Evolutionary conservation across 2,888 invertebrate species (phyloP).

Genomic region (Eupithecia insigniata): DNA sequence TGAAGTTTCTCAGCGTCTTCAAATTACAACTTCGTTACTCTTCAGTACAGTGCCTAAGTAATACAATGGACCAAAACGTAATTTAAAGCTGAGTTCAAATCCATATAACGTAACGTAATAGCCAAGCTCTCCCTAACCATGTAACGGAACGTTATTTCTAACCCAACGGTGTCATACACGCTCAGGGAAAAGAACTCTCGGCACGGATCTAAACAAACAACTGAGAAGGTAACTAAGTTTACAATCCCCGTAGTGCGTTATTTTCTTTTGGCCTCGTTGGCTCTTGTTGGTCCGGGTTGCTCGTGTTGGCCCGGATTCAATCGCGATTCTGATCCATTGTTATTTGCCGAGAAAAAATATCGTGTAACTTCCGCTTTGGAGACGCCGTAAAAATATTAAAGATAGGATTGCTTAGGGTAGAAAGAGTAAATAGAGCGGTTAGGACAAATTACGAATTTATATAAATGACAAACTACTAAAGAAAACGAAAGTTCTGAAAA

Average conservation of each 20-base stretch:
- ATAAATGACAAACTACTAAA: background rate
- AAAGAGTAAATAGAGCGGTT: constrained; percentile 12
- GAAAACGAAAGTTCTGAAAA: background rate
- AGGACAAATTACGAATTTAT: background rate
- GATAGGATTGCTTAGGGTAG: constrained; percentile 30
- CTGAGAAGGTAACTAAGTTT: constrained; percentile 41
- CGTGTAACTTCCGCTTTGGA: constrained; percentile 38
- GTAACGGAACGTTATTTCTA: constrained; percentile 5
- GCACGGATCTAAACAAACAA: constrained; percentile 40
- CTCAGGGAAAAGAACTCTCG: constrained; percentile 32
- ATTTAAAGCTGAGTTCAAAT: background rate
- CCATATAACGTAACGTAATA: background rate
- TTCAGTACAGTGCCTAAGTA: background rate
- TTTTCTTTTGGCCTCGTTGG: constrained; percentile 4
- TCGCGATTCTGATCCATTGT: constrained; percentile 43
- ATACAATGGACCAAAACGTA: background rate
- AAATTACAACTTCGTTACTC: background rate
- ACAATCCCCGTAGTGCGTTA: constrained; percentile 28
- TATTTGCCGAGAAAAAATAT: constrained; percentile 41
- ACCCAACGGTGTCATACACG: constrained; percentile 20
- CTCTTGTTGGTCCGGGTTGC: background rate
- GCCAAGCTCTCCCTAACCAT: background rate
- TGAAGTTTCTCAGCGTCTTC: background rate
- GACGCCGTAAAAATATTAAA: constrained; percentile 41
- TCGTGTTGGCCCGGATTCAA: constrained; percentile 33